Base-by-base conservation (phyloP, 2,113 vertebrate genomes). In the Lamprologus sp. region DNA sequence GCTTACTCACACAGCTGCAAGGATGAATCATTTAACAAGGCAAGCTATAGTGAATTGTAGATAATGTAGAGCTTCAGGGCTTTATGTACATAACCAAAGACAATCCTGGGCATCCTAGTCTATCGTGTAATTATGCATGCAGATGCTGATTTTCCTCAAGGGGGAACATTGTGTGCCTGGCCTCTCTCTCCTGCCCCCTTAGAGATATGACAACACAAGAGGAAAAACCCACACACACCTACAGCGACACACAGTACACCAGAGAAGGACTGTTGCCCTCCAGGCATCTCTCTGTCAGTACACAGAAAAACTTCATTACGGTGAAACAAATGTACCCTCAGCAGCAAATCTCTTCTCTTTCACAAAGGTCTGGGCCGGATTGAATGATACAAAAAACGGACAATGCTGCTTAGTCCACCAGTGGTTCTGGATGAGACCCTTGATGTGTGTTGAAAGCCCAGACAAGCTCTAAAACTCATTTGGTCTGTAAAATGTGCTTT, bases 131-230 rank as follows among this genome's bases (percentile, higher is more conserved):
- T 95, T 94, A 94, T 93, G 88, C 87, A 92, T 75, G 88, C 26
- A 37, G 88, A 93, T 87, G 84, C 83, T 92, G 87, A 96, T 96
- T 96, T 94, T 88, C 89, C 92, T 93, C 92, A 84, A 87, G 92
- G 88, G 91, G 91, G 90, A 88, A 93, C 82, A 86, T 6, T 81
- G 81, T 90, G 93, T 92, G 83, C 86, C 81, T 54, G 81, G 86
- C 42, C 77, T 65, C 8, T 89, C 79, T 84, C 51, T 84, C n/a
- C 81, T 84, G 73, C 45, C 55, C 86, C 63, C n/a, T 75, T 37
- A 63, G 77, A 47, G 47, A 84, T 84, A 83, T 79, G 70, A 86
- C 65, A 91, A 89, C 80, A 82, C 31, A 7, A 21, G 13, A 31
- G 21, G 19, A 56, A 8, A 45, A 31, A 55, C 45, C 31, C 47